Base-by-base conservation (phyloP, 2,113 vertebrate genomes). In the Lasiurus cinereus region DNA sequence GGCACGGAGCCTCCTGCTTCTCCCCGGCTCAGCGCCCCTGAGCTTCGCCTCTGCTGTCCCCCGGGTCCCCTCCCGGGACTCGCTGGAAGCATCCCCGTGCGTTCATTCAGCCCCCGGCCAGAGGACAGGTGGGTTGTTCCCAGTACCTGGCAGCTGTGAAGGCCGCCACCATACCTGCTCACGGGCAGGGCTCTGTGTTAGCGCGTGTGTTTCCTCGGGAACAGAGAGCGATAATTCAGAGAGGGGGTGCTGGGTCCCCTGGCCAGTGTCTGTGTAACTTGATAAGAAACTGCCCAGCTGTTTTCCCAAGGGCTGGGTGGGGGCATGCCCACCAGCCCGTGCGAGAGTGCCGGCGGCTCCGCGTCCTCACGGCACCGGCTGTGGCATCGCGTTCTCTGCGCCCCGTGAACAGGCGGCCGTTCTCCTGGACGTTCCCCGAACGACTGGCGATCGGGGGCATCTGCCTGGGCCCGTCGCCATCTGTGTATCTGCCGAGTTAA, bases 311-410 rank as follows among this genome's bases (percentile, higher is more conserved):
- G 72, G 70, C 31, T 3, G 2, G 4, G 2, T 52, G 1, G 19
- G 88, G 21, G 54, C 16, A 1, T 77, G 48, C 43, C 69, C 14
- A 10, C 10, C 13, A 8, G 67, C 31, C 2, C 8, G 10, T 3
- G 1, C 1, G 3, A 18, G 29, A 4, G 11, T 50, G 8, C 16
- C 2, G 4, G 18, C 4, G 3, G 11, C 66, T 29, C n/a, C 12
- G 0, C 24, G 2, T 22, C 52, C 3, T 67, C 24, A 5, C 48
- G 39, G 33, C 39, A 22, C 33, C n/a, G 73, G 31, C 18, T 66
- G n/a, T 14, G n/a, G 31, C 59, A 27, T 4, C n/a, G 22, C 79
- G 50, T 80, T 83, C 3, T 43, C 3, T 39, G 39, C 39, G 5
- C 39, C 39, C 3, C 39, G 39, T 39, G 39, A 39, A 39, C 39